Evolutionary conservation across 2,888 invertebrate genomes (phyloP).

Genomic region (Anoplius nigerrimus): DNA sequence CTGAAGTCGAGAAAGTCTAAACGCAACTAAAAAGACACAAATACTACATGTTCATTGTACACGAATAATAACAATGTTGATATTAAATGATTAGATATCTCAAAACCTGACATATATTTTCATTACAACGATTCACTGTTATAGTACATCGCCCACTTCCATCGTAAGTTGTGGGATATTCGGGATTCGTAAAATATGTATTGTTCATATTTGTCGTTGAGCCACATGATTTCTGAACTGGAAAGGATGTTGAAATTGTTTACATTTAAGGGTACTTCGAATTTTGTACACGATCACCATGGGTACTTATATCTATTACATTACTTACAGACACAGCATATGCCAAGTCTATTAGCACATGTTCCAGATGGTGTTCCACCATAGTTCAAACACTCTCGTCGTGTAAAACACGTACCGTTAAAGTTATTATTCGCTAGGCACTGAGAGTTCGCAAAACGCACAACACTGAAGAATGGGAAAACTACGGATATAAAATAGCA

Average conservation of each 20-base stretch:
- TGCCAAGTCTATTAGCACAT: conserved; percentile 85
- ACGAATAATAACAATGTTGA: neutral
- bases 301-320: neutral
- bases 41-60: neutral
- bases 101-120: conserved; percentile 82
- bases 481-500: conserved; percentile 68
- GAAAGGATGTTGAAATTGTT: neutral
- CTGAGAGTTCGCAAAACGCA: conserved; percentile 85
- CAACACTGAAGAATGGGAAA: conserved; percentile 85
- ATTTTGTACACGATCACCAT: neutral
- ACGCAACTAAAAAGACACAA: conserved; percentile 78
- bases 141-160: conserved; percentile 84
- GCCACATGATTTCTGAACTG: conserved; percentile 86
- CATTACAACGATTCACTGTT: conserved; percentile 83
- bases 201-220: conserved; percentile 84
- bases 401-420: conserved; percentile 86
- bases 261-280: neutral
- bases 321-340: conserved; percentile 88
- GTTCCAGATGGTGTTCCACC: conserved; percentile 84
- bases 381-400: conserved; percentile 83
- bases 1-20: conserved; percentile 86
- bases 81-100: neutral
- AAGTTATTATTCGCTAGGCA: conserved; percentile 82
- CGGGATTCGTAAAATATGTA: conserved; percentile 88
- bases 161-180: conserved; percentile 83